Conservation (phyloP, 2,888 invertebrate genomes). For the Perithous albicinctus region DNA sequence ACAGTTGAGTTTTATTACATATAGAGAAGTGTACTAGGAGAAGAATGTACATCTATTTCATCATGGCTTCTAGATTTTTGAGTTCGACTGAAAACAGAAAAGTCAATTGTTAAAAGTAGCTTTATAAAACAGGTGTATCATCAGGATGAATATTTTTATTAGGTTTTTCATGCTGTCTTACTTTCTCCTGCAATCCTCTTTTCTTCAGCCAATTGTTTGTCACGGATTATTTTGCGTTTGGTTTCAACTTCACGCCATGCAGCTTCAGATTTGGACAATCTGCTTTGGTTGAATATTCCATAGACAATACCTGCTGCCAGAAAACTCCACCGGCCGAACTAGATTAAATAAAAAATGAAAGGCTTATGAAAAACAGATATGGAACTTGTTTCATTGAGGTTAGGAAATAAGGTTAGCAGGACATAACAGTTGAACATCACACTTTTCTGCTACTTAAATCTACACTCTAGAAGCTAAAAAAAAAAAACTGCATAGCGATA, state of each 20-base stretch:
- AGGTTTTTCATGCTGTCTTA: constrained; percentile 79
- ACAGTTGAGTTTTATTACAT: constrained; percentile 44
- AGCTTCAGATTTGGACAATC: constrained; percentile 89
- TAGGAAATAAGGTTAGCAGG: not conserved
- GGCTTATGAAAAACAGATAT: not conserved
- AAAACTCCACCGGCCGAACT: constrained; percentile 94
- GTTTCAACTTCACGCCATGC: constrained; percentile 89
- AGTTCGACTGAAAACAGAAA: constrained; percentile 85
- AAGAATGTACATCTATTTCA: constrained; percentile 53
- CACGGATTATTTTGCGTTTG: constrained; percentile 89
- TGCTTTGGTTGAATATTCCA: constrained; percentile 90
- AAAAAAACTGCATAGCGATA: not conserved
- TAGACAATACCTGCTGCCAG: constrained; percentile 90
- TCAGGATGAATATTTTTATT: not conserved
- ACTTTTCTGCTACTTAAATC: not conserved
- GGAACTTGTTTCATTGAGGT: not conserved
- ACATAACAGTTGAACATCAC: constrained; percentile 3
- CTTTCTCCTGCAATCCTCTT: constrained; percentile 88
- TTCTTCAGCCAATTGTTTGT: constrained; percentile 90
- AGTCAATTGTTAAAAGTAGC: constrained; percentile 9
- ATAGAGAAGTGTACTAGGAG: constrained; percentile 62
- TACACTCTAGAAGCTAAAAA: not conserved
- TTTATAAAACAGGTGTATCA: not conserved
- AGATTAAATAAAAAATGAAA: constrained; percentile 61
- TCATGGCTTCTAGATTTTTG: constrained; percentile 74